Evolutionary conservation across 2,113 vertebrate genomes (phyloP).

Genomic region (Trichechus manatus): DNA sequence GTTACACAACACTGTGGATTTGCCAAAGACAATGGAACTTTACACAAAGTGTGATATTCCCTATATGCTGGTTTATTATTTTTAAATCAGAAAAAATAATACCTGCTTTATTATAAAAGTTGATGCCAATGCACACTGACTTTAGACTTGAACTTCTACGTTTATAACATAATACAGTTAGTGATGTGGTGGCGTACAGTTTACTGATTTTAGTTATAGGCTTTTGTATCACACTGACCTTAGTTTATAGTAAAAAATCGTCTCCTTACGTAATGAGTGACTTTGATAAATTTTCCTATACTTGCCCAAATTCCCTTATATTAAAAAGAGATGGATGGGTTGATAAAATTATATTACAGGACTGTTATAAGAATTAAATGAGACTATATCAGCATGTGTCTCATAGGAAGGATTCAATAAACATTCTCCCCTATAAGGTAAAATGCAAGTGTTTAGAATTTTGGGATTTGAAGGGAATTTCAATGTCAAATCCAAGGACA

Average conservation of each 20-base stretch:
- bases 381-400: neutral
- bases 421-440: neutral
- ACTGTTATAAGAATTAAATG: neutral
- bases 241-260: neutral
- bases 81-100: neutral
- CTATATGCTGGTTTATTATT: neutral
- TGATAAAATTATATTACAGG: neutral
- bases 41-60: neutral
- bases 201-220: neutral
- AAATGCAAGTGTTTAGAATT: neutral
- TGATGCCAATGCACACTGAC: neutral
- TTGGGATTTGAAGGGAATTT: neutral
- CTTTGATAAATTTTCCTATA: neutral
- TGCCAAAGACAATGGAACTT: neutral
- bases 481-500: neutral
- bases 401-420: neutral
- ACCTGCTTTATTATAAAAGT: neutral
- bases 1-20: neutral
- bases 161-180: neutral
- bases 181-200: neutral
- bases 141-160: neutral
- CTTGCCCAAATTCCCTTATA: neutral
- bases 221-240: neutral
- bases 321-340: neutral
- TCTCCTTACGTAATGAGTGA: neutral